These are phyloP conservation scores for Laothoe populi DNA, from an alignment of 2,888 invertebrate genomes.

Conservation along the genomic window DNA sequence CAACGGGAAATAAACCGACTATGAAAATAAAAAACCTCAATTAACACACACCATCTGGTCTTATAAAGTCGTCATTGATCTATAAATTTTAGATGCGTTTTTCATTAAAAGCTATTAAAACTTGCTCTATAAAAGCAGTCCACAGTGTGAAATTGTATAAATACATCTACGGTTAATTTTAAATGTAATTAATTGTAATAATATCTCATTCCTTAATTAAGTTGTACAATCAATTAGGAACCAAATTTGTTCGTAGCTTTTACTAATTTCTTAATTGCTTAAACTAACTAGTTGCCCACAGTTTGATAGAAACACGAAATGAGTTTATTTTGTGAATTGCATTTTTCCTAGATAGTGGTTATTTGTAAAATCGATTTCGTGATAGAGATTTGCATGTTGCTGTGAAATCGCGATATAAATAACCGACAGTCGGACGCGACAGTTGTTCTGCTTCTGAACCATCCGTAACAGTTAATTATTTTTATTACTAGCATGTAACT, in stretches of 20 bases:
- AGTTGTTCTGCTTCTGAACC: constrained; percentile 40
- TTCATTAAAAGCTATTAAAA: constrained; percentile 37
- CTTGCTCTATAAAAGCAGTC: constrained; percentile 1
- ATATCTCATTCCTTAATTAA: not conserved
- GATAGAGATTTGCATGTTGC: constrained; percentile 62
- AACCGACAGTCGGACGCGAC: constrained; percentile 41
- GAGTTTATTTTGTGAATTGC: not conserved
- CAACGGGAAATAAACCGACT: constrained; percentile 40
- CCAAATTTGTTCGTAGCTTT: constrained; percentile 1
- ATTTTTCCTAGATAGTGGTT: constrained; percentile 44
- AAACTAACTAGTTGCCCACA: constrained; percentile 39
- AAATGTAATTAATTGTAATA: not conserved
- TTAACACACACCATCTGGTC: constrained; percentile 55
- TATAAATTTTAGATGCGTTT: constrained; percentile 36
- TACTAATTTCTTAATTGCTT: constrained; percentile 42
- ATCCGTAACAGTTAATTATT: constrained; percentile 34
- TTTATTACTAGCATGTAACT: constrained; percentile 26
- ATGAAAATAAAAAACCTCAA: constrained; percentile 47
- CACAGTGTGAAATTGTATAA: not conserved
- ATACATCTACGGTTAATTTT: not conserved
- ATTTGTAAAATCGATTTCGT: constrained; percentile 49
- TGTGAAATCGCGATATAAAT: constrained; percentile 53
- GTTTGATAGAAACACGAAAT: constrained; percentile 8
- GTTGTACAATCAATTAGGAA: not conserved
- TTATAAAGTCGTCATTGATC: constrained; percentile 54